phyloP scores from a whole-genome alignment of 2,888 invertebrate species.

The Dryococelus australis region DNA sequence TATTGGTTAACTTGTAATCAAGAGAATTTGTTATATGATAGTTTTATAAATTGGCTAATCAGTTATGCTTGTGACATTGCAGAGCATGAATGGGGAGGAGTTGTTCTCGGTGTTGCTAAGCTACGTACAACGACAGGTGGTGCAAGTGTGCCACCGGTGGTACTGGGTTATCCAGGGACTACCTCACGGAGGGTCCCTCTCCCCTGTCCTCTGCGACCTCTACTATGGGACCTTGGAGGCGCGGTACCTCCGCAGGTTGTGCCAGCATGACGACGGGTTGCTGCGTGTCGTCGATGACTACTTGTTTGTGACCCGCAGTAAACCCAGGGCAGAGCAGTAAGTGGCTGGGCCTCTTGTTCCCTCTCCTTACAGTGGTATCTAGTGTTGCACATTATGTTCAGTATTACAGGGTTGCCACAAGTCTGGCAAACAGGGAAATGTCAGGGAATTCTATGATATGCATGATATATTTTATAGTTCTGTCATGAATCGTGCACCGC shows the following conservation, averaged over 20 bases:
- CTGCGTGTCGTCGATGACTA: neutral
- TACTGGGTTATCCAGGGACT: slow-evolving; percentile 5
- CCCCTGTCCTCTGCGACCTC: neutral
- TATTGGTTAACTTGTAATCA: no score
- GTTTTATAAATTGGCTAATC: no score
- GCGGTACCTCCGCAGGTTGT: neutral
- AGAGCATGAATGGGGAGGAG: neutral
- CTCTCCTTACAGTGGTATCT: no score
- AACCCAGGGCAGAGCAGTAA: neutral
- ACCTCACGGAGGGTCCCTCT: slow-evolving; percentile 12
- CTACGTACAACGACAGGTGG: slow-evolving; percentile 17
- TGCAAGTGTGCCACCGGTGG: neutral
- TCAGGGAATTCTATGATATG: no score
- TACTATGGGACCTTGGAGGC: slow-evolving; percentile 11
- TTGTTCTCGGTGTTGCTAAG: neutral
- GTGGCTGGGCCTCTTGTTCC: neutral
- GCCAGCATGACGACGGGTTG: neutral
- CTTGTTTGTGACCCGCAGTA: neutral
- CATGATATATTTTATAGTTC: no score
- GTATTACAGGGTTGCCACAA: no score
- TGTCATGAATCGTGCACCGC: no score
- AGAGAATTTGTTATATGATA: no score
- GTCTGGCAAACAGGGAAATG: no score
- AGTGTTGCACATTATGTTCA: no score
- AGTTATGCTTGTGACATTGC: neutral